phyloP scores from a whole-genome alignment of 2,113 vertebrate species.

The Pelecanoides urinatrix region DNA sequence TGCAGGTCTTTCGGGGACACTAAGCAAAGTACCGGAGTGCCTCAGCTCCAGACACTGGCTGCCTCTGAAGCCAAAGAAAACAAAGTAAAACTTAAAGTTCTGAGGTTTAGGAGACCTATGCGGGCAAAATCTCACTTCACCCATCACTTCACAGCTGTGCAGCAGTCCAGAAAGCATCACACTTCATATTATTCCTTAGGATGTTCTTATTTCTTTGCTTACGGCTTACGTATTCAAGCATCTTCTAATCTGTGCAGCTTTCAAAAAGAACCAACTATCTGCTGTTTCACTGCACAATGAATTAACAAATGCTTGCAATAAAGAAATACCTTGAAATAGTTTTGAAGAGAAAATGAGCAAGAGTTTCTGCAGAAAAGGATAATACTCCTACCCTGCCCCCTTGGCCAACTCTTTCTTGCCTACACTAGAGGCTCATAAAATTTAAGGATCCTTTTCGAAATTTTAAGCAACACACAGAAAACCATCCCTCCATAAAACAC shows the following conservation, averaged over 20 bases:
- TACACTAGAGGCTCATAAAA: not conserved
- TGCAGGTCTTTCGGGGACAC: conserved; percentile 30
- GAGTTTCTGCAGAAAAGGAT: not conserved
- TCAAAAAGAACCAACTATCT: not conserved
- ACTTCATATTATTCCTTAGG: not conserved
- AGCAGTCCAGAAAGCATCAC: not conserved
- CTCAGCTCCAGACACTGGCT: not conserved
- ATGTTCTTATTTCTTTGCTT: not conserved
- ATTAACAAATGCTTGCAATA: not conserved
- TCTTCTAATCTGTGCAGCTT: not conserved
- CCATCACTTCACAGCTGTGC: not conserved
- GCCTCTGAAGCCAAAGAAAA: conserved; percentile 21
- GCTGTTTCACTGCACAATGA: not conserved
- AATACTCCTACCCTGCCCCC: not conserved
- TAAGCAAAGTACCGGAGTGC: not conserved
- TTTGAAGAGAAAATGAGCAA: not conserved
- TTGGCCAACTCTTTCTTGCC: not conserved
- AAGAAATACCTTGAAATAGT: not conserved
- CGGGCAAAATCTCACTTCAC: not conserved
- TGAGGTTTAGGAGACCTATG: not conserved
- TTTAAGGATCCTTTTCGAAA: not conserved
- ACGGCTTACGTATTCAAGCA: not conserved
- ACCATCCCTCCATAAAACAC: not conserved
- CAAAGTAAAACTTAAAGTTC: not conserved
- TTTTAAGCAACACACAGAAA: not conserved